These are phyloP conservation scores for Isotomurus palustris DNA, from an alignment of 2,888 invertebrate species.

Conservation along the genomic window DNA sequence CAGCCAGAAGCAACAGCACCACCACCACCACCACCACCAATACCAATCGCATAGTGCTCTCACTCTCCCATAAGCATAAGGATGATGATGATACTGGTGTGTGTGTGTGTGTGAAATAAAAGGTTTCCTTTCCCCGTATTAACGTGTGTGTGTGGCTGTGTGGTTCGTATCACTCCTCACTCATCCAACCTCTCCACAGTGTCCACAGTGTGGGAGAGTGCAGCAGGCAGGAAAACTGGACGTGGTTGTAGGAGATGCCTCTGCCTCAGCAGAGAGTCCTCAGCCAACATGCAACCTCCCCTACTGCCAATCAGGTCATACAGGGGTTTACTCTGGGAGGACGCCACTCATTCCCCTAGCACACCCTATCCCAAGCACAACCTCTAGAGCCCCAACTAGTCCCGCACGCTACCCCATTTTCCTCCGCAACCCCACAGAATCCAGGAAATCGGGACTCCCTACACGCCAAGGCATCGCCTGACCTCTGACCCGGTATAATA, in stretches of 20 bases:
- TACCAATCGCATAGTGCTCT: no score
- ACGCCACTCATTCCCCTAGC: constrained; percentile 36
- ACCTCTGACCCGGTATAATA: not conserved
- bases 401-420: not conserved
- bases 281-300: constrained; percentile 32
- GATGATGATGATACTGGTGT: no score
- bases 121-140: no score
- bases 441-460: not conserved
- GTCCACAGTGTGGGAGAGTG: no score
- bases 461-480: not conserved
- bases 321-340: constrained; percentile 33
- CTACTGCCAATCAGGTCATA: constrained; percentile 38
- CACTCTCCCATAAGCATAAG: no score
- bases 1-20: no score
- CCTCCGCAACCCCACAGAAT: not conserved
- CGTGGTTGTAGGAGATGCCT: no score
- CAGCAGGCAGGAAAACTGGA: no score
- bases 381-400: constrained; percentile 7
- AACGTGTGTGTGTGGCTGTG: no score
- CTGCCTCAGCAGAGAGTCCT: no score
- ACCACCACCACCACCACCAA: constrained; percentile 1
- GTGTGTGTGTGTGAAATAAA: no score
- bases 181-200: constrained; percentile 4
- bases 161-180: constrained; percentile 2
- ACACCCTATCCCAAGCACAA: constrained; percentile 33